Conservation (phyloP, 2,888 invertebrate species). For the Agriopis leucophaearia region DNA sequence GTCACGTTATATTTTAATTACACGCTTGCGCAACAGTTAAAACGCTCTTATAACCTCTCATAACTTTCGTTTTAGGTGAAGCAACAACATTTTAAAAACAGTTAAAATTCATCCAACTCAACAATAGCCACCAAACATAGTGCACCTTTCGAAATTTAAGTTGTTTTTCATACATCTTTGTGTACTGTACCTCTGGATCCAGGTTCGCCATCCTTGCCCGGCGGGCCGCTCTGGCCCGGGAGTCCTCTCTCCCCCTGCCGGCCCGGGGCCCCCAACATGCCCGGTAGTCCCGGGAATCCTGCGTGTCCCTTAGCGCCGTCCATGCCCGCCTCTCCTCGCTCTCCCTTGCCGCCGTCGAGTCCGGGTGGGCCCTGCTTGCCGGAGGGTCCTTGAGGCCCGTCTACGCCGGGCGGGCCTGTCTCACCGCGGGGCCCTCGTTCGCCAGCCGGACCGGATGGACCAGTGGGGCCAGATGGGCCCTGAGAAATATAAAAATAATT, state of each 20-base stretch:
- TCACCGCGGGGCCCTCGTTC: slow-evolving; percentile 91
- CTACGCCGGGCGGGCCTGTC: slow-evolving; percentile 90
- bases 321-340: slow-evolving; percentile 87
- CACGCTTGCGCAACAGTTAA: too few species aligned
- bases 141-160: background rate
- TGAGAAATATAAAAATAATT: slow-evolving; percentile 54
- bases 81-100: too few species aligned
- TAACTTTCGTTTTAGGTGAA: too few species aligned
- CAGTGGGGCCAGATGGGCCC: slow-evolving; percentile 89
- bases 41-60: too few species aligned
- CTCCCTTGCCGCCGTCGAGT: slow-evolving; percentile 89
- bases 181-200: slow-evolving; percentile 88
- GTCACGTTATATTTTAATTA: too few species aligned
- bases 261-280: slow-evolving; percentile 90
- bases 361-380: slow-evolving; percentile 93
- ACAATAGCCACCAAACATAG: too few species aligned
- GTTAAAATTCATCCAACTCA: too few species aligned
- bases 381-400: slow-evolving; percentile 91
- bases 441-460: slow-evolving; percentile 89
- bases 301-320: slow-evolving; percentile 93
- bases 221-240: slow-evolving; percentile 88
- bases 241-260: slow-evolving; percentile 90
- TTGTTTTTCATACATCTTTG: background rate
- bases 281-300: slow-evolving; percentile 94
- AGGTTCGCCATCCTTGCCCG: slow-evolving; percentile 92